Percentiles rank a stretch among this genome's conserved stretches.
Conservation (phyloP, 2,113 vertebrate species). For the Seriola quinqueradiata region DNA sequence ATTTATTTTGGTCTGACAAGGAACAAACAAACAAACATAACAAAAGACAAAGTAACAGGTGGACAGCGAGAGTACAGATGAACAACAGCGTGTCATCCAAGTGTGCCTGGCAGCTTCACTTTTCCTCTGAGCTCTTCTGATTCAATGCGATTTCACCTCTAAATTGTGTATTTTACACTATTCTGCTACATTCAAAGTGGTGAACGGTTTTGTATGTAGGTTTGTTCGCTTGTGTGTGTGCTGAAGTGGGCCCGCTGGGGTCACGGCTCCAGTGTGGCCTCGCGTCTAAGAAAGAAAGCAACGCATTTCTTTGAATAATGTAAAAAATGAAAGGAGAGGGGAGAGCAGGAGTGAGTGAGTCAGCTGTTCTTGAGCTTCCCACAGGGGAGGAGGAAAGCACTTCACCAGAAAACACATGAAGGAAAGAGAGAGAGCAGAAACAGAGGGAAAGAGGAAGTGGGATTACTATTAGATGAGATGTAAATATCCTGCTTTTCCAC, state of each 20-base stretch:
- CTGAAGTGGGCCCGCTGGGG: constrained; percentile 44
- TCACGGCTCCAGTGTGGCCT: constrained; percentile 44
- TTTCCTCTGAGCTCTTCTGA: background rate
- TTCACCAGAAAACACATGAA: constrained; percentile 44
- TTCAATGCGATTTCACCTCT: constrained; percentile 15
- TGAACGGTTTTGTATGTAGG: constrained; percentile 19
- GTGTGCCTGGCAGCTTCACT: constrained; percentile 1
- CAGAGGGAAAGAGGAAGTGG: background rate
- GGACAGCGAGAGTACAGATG: constrained; percentile 46
- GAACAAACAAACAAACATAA: constrained; percentile 66
- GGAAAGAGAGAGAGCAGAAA: constrained; percentile 19
- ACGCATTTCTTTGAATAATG: constrained; percentile 65
- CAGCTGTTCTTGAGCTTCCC: constrained; percentile 72
- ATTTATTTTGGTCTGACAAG: constrained; percentile 24
- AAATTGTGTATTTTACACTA: background rate
- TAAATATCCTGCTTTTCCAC: constrained; percentile 16
- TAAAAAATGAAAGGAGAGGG: constrained; percentile 56
- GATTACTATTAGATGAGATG: constrained; percentile 18
- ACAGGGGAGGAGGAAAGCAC: constrained; percentile 58
- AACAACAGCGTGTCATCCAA: constrained; percentile 54
- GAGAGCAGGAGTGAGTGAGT: constrained; percentile 58
- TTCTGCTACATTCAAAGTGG: background rate
- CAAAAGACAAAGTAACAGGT: constrained; percentile 63
- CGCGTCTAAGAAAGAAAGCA: constrained; percentile 59
- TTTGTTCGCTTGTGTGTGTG: constrained; percentile 46